Conservation (phyloP, 1,140 invertebrate species). For the Hycleus phaleratus region DNA sequence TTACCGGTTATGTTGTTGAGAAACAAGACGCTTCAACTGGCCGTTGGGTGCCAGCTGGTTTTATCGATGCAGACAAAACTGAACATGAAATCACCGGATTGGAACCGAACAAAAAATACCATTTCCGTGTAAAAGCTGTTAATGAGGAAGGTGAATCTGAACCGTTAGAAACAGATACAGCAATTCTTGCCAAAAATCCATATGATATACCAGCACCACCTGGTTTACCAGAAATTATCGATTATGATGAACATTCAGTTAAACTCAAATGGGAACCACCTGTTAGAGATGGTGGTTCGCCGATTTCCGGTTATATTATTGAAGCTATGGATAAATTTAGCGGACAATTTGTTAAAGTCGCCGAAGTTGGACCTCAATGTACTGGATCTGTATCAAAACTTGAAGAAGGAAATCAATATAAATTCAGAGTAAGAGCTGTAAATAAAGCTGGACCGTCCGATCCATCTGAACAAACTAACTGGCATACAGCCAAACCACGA, state of each 20-base stretch:
- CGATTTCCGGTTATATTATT: conserved; percentile 92
- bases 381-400: conserved; percentile 79
- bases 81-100: conserved; percentile 82
- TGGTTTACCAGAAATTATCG: conserved; percentile 84
- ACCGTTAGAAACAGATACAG: conserved; percentile 78
- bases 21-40: conserved; percentile 85
- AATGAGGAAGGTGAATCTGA: conserved; percentile 96
- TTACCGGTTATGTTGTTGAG: conserved; percentile 85
- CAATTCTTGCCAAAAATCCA: conserved; percentile 91
- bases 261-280: conserved; percentile 96
- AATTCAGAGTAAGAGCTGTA: conserved; percentile 88
- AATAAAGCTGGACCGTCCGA: conserved; percentile 96
- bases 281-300: conserved; percentile 89
- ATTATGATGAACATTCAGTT: conserved; percentile 88
- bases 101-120: conserved; percentile 86
- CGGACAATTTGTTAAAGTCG: conserved; percentile 58
- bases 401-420: conserved; percentile 89
- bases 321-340: conserved; percentile 74
- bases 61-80: conserved; percentile 79
- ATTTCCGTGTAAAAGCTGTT: conserved; percentile 89
- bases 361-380: conserved; percentile 71
- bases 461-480: conserved; percentile 88
- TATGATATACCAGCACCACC: conserved; percentile 85
- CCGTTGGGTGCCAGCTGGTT: conserved; percentile 80
- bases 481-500: conserved; percentile 90